phyloP scores from a whole-genome alignment of 2,888 invertebrate species.

The Rhamphomyia laevipes region DNA sequence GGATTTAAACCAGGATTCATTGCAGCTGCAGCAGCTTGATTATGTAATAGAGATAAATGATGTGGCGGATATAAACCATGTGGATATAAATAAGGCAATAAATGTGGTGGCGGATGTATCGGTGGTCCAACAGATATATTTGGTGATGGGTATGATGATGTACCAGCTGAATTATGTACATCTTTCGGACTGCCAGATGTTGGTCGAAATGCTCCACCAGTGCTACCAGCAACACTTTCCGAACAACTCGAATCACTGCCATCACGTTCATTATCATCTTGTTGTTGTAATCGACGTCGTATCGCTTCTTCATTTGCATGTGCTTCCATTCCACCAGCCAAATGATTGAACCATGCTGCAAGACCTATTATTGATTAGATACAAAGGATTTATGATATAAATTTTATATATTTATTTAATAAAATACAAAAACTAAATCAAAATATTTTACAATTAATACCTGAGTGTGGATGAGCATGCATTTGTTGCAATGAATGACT shows the following conservation, averaged over 20 bases:
- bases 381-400: conserved; percentile 6
- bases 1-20: conserved; percentile 57
- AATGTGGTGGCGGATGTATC: conserved; percentile 77
- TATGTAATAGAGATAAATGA: conserved; percentile 50
- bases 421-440: not conserved
- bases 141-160: conserved; percentile 70
- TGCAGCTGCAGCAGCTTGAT: conserved; percentile 45
- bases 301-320: conserved; percentile 34
- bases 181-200: conserved; percentile 43
- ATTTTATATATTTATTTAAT: not conserved
- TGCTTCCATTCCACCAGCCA: conserved; percentile 43
- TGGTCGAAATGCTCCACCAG: conserved; percentile 38
- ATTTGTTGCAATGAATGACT: conserved; percentile 38
- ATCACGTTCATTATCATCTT: conserved; percentile 51
- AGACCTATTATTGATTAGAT: conserved; percentile 32
- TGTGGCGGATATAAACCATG: conserved; percentile 78
- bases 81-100: conserved; percentile 86
- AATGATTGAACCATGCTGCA: conserved; percentile 54
- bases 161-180: conserved; percentile 32
- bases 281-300: conserved; percentile 40
- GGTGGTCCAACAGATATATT: conserved; percentile 92
- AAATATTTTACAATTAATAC: conserved; percentile 22
- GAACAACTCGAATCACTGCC: conserved; percentile 65
- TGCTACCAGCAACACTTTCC: conserved; percentile 44
- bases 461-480: conserved; percentile 40